A percentile compares a stretch with the other conserved stretches of the same genome.
Evolutionary conservation across 1,140 invertebrate species (phyloP).

Genomic region (Calosoma granatense): DNA sequence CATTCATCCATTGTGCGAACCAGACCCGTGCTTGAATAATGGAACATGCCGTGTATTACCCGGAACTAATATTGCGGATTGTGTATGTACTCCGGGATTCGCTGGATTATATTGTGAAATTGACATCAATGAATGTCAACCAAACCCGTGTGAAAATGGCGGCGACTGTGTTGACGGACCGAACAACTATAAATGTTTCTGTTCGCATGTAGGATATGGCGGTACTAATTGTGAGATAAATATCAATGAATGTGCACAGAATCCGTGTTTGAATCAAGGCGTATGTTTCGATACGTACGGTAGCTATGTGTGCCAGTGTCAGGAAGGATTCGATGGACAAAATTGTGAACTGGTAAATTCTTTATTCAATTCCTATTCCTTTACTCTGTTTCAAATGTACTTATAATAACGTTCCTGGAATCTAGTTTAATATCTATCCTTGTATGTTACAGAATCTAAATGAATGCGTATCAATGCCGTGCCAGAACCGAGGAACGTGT

Average conservation of each 20-base stretch:
- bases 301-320: slow-evolving; percentile 73
- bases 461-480: slow-evolving; percentile 57
- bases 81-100: slow-evolving; percentile 51
- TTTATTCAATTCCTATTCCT: not conserved
- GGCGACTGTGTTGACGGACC: slow-evolving; percentile 69
- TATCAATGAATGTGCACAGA: slow-evolving; percentile 70
- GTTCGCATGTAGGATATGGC: slow-evolving; percentile 62
- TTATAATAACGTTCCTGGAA: too few species aligned
- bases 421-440: too few species aligned
- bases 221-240: slow-evolving; percentile 72
- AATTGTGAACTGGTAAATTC: slow-evolving; percentile 55
- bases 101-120: slow-evolving; percentile 53
- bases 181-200: slow-evolving; percentile 71
- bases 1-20: slow-evolving; percentile 56
- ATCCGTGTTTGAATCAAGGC: slow-evolving; percentile 67
- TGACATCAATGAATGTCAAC: slow-evolving; percentile 59
- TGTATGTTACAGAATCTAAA: slow-evolving; percentile 39
- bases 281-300: slow-evolving; percentile 71
- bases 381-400: not conserved
- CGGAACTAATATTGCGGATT: slow-evolving; percentile 42
- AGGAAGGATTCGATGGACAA: slow-evolving; percentile 67
- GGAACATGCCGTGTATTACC: slow-evolving; percentile 51
- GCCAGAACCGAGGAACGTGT: slow-evolving; percentile 55
- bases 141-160: slow-evolving; percentile 70
- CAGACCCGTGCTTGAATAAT: slow-evolving; percentile 59